Evolutionary conservation across 2,797 vertebrate species (phyloP).

Genomic region (Valencia hispanica): DNA sequence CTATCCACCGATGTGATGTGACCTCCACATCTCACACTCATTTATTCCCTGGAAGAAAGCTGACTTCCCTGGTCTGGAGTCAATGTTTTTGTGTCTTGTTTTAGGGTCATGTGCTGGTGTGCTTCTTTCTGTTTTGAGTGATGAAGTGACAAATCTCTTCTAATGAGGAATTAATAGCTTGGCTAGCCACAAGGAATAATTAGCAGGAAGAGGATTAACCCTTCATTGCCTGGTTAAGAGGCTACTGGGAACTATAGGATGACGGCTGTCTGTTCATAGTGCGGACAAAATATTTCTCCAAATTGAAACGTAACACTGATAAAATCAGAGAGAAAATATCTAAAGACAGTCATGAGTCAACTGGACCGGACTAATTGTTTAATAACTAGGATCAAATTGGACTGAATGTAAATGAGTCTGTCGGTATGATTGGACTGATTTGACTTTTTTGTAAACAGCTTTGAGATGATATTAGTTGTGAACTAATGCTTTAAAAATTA

Average conservation of each 20-base stretch:
- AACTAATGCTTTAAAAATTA: background rate
- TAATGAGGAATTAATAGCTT: conserved; percentile 81
- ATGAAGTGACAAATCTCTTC: conserved; percentile 77
- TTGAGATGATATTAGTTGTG: background rate
- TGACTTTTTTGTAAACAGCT: background rate
- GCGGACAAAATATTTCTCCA: background rate
- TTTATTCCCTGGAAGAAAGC: conserved; percentile 10
- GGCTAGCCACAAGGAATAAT: conserved; percentile 58
- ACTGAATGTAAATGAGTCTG: background rate
- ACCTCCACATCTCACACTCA: background rate
- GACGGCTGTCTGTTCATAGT: conserved; percentile 6
- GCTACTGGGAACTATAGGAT: background rate
- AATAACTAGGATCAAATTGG: background rate
- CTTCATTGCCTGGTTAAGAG: conserved; percentile 67
- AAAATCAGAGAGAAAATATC: background rate
- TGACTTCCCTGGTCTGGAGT: conserved; percentile 10
- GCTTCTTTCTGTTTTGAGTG: conserved; percentile 56
- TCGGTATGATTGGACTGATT: background rate
- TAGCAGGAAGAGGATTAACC: conserved; percentile 80
- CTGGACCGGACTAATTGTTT: background rate
- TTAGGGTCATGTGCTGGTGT: conserved; percentile 8
- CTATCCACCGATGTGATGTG: background rate
- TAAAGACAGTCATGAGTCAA: background rate
- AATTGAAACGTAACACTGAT: background rate
- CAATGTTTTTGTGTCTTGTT: conserved; percentile 16